phyloP scores from a whole-genome alignment of 2,113 vertebrate species.

The Chionis minor region DNA sequence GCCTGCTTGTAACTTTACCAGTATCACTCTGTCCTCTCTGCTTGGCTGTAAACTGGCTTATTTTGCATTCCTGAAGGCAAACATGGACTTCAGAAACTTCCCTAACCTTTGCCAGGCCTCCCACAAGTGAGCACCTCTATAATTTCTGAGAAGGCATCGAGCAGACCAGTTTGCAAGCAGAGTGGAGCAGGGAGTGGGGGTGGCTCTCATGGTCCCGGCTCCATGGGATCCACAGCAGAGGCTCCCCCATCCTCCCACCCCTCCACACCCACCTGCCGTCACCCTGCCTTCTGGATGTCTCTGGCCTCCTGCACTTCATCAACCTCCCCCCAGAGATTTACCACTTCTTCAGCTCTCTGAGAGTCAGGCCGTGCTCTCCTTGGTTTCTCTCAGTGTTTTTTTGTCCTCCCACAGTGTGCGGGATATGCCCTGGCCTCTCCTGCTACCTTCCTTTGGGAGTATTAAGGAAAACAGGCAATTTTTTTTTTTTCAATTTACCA shows the following conservation, averaged over 20 bases:
- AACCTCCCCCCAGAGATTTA: not conserved
- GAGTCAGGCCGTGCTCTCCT: not conserved
- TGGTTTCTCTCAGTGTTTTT: not conserved
- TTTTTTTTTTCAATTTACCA: conserved; percentile 1
- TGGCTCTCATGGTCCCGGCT: not conserved
- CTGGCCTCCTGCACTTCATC: not conserved
- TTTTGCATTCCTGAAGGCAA: not conserved
- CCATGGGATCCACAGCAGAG: not conserved
- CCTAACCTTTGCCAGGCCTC: not conserved
- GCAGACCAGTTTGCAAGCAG: not conserved
- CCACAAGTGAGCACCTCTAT: rapidly evolving
- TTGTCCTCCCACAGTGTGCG: not conserved
- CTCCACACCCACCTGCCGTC: rapidly evolving
- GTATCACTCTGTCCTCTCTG: not conserved
- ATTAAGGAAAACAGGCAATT: conserved; percentile 42
- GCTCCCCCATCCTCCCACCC: not conserved
- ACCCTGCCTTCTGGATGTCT: rapidly evolving
- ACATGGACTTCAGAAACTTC: not conserved
- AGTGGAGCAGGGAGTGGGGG: rapidly evolving
- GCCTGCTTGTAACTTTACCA: not conserved
- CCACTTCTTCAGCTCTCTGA: not conserved
- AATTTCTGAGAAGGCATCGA: not conserved
- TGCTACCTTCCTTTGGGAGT: not conserved
- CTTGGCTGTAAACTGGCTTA: not conserved
- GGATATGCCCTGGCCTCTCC: not conserved